phyloP scores from a whole-genome alignment of 2,888 invertebrate genomes.

The Phymatocera aterrima region DNA sequence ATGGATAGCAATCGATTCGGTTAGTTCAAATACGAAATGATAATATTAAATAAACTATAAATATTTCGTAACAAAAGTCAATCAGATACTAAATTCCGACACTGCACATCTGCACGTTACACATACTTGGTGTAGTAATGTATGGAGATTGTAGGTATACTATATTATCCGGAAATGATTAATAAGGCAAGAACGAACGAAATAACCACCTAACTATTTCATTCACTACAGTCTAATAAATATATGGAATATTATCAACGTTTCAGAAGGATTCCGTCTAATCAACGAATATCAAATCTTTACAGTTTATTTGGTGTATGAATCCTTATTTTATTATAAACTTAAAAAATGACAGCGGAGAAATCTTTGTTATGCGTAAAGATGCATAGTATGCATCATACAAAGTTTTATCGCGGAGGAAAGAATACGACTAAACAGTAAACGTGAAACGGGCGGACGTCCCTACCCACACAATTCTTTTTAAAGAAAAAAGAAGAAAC shows the following conservation, averaged over 20 bases:
- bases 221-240: neutral
- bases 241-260: neutral
- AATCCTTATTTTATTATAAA: neutral
- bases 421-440: neutral
- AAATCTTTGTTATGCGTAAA: neutral
- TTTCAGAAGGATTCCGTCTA: neutral
- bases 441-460: slow-evolving; percentile 1
- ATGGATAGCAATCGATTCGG: too few relatives aligned
- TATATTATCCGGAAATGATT: slow-evolving; percentile 31
- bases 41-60: too few relatives aligned
- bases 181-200: neutral
- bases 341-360: slow-evolving; percentile 22
- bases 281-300: neutral
- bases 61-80: too few relatives aligned
- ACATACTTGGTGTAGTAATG: too few relatives aligned
- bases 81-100: too few relatives aligned
- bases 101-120: too few relatives aligned
- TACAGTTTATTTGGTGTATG: neutral
- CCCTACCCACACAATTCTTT: slow-evolving; percentile 6
- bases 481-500: neutral
- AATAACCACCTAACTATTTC: slow-evolving; percentile 16
- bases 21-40: too few relatives aligned
- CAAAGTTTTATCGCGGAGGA: too few relatives aligned
- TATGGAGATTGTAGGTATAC: too few relatives aligned
- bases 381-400: neutral